Percentiles rank a stretch among this genome's conserved stretches.
Conservation (phyloP, 1,140 invertebrate species). For the Drosophila prosaltans region DNA sequence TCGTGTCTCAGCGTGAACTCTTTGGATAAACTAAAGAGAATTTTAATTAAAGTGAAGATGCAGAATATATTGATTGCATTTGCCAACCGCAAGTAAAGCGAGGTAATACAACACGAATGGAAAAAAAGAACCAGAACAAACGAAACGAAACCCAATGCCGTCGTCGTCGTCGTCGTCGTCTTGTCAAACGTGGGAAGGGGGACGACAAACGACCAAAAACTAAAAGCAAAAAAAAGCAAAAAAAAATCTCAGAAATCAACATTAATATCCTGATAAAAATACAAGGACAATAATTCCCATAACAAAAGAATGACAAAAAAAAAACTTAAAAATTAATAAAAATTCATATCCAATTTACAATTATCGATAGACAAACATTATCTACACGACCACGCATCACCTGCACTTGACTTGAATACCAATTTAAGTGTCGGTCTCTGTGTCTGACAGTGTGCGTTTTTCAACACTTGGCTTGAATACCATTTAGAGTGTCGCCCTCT, state of each 20-base stretch:
- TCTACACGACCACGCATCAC: no score
- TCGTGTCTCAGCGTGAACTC: constrained; percentile 6
- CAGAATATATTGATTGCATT: constrained; percentile 25
- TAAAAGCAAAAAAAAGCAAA: no score
- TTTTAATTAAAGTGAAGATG: not conserved
- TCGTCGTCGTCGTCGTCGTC: not conserved
- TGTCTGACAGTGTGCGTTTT: constrained; percentile 33
- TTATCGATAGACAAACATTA: no score
- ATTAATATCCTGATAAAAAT: no score
- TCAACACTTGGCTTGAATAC: not conserved
- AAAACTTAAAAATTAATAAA: no score
- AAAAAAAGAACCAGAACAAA: constrained; percentile 4
- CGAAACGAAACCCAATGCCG: not conserved
- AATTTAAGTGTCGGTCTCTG: constrained; percentile 18
- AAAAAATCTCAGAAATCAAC: no score
- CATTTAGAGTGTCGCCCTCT: constrained; percentile 17
- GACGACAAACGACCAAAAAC: no score
- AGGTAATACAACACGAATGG: constrained; percentile 10
- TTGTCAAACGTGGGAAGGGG: no score
- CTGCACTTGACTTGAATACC: constrained; percentile 1
- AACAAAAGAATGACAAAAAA: no score
- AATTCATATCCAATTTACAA: no score
- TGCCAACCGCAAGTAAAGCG: constrained; percentile 5
- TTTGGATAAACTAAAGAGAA: constrained; percentile 16
- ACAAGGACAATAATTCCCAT: no score